Evolutionary conservation across 1,140 invertebrate genomes (phyloP).

Genomic region (Scaptomyza hsui): DNA sequence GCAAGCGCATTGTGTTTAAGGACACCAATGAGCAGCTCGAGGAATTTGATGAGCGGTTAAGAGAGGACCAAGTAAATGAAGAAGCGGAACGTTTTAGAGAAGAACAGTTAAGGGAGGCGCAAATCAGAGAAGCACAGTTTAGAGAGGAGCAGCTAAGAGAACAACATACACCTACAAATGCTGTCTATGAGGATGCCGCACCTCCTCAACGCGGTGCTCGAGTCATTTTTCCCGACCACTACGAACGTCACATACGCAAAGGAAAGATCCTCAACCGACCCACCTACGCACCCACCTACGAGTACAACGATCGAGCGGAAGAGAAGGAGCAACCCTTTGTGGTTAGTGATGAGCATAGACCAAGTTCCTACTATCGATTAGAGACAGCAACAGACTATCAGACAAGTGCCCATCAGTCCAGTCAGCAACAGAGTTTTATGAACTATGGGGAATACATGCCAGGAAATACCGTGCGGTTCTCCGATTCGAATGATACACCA

Average conservation of each 20-base stretch:
- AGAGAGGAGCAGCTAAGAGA: slow-evolving; percentile 14
- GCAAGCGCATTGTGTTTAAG: slow-evolving; percentile 66
- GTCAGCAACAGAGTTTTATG: slow-evolving; percentile 28
- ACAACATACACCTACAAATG: slow-evolving; percentile 44
- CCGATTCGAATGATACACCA: slow-evolving; percentile 21
- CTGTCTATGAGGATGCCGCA: slow-evolving; percentile 59
- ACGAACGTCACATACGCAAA: slow-evolving; percentile 62
- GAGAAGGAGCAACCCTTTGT: slow-evolving; percentile 64
- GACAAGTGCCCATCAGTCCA: not conserved
- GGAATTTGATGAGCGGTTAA: slow-evolving; percentile 25
- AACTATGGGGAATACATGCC: slow-evolving; percentile 68
- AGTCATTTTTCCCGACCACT: slow-evolving; percentile 72
- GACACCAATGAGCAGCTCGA: slow-evolving; percentile 62
- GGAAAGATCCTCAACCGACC: slow-evolving; percentile 72
- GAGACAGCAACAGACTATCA: slow-evolving; percentile 37
- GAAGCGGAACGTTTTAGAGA: slow-evolving; percentile 15
- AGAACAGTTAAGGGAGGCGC: slow-evolving; percentile 8
- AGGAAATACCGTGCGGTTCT: slow-evolving; percentile 47
- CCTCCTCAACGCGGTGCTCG: slow-evolving; percentile 66
- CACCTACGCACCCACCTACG: slow-evolving; percentile 69
- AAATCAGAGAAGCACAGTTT: slow-evolving; percentile 15
- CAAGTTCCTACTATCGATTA: slow-evolving; percentile 44
- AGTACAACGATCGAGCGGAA: slow-evolving; percentile 43
- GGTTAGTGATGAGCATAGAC: slow-evolving; percentile 59
- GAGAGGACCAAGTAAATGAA: slow-evolving; percentile 6